Percentiles rank a stretch among this genome's conserved stretches.
These are phyloP conservation scores for Tetropium fuscum DNA, from an alignment of 2,888 invertebrate species.

Conservation along the genomic window DNA sequence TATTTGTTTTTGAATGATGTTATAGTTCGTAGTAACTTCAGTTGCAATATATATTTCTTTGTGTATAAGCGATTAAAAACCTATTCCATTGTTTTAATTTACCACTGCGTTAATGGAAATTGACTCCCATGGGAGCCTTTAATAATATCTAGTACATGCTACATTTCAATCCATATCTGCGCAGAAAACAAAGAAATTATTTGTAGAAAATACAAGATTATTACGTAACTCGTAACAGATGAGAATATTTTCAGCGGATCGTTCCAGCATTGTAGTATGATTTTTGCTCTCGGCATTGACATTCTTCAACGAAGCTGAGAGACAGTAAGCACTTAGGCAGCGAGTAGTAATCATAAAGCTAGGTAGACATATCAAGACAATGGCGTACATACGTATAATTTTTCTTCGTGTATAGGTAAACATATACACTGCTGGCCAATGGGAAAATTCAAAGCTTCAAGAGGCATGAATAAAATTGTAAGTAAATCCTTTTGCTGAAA, in stretches of 20 bases:
- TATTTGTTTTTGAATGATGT: no score
- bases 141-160: background rate
- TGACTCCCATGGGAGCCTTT: no score
- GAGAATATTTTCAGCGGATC: conserved; percentile 14
- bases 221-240: conserved; percentile 27
- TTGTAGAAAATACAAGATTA: conserved; percentile 9
- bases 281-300: conserved; percentile 42
- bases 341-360: conserved; percentile 21
- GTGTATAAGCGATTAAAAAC: no score
- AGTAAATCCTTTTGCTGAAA: no score
- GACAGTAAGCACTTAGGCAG: conserved; percentile 28
- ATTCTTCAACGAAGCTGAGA: conserved; percentile 39
- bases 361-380: conserved; percentile 16
- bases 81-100: no score
- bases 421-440: no score
- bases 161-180: background rate
- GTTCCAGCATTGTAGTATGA: conserved; percentile 15
- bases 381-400: conserved; percentile 22
- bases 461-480: no score
- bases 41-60: no score
- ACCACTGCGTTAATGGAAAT: no score
- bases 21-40: no score
- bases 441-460: no score
- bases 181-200: background rate
- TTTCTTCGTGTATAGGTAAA: no score